Evolutionary conservation across 37 sponge, comb jelly and placozoan species (phyloP).

Genomic region (Petrosia ficiformis): DNA sequence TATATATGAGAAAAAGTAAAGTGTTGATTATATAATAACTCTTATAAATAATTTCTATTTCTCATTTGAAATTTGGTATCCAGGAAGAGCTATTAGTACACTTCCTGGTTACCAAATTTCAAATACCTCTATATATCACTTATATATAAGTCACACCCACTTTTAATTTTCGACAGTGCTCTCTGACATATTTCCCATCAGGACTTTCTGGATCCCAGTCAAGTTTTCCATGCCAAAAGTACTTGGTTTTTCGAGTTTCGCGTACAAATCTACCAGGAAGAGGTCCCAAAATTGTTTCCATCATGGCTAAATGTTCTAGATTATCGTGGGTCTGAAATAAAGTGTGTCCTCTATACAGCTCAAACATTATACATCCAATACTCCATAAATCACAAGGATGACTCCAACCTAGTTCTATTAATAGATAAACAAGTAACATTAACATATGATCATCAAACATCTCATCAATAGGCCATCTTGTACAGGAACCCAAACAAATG

Average conservation of each 20-base stretch:
- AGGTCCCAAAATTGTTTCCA: conserved; percentile 91
- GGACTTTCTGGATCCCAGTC: conserved; percentile 85
- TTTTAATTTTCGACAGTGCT: conserved; percentile 87
- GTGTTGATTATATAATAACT: background rate
- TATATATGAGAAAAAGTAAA: conserved; percentile 18
- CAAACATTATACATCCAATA: conserved; percentile 97
- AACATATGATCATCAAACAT: no score
- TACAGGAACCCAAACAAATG: no score
- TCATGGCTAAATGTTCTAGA: conserved; percentile 97
- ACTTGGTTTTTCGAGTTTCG: conserved; percentile 73
- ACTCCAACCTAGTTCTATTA: conserved; percentile 97
- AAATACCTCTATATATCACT: background rate
- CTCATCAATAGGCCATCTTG: no score
- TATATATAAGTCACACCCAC: conserved; percentile 34
- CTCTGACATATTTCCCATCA: conserved; percentile 75
- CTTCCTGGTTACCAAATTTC: background rate
- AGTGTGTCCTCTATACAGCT: conserved; percentile 94
- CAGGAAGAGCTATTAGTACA: no score
- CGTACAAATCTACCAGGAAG: conserved; percentile 75
- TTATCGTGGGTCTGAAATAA: conserved; percentile 98
- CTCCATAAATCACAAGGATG: conserved; percentile 99
- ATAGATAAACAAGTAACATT: background rate
- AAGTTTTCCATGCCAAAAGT: conserved; percentile 74
- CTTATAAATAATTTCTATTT: no score
- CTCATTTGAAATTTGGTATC: no score